Conservation (phyloP, 1,140 invertebrate species). For the Copidosoma floridanum region DNA sequence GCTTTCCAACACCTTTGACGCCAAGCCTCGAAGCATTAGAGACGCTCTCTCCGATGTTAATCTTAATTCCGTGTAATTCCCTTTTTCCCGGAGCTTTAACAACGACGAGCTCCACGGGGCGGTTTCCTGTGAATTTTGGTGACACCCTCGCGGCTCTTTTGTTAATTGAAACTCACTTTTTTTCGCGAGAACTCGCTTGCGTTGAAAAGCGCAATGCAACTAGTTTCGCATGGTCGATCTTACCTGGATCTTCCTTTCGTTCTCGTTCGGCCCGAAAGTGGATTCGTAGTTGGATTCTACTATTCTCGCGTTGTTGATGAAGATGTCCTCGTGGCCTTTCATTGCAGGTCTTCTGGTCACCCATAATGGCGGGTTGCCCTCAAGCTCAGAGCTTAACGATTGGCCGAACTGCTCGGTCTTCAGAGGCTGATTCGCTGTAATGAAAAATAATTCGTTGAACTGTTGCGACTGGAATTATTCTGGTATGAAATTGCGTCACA, state of each 20-base stretch:
- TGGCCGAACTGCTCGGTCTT: constrained; percentile 66
- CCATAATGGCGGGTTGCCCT: constrained; percentile 79
- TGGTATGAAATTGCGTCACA: too few relatives aligned
- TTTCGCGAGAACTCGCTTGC: too few relatives aligned
- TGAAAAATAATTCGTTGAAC: constrained; percentile 17
- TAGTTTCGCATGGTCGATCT: constrained; percentile 28
- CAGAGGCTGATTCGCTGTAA: constrained; percentile 69
- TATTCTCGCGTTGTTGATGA: constrained; percentile 78
- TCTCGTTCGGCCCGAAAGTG: constrained; percentile 33
- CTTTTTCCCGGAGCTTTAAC: too few relatives aligned
- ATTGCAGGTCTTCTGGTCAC: constrained; percentile 64
- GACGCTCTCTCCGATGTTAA: too few relatives aligned
- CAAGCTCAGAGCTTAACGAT: constrained; percentile 70
- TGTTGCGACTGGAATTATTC: too few relatives aligned
- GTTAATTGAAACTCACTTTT: too few relatives aligned
- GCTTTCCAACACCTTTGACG: too few relatives aligned
- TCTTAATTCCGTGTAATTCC: too few relatives aligned
- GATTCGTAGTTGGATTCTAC: constrained; percentile 67
- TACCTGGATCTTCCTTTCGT: constrained; percentile 70
- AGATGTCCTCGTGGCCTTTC: constrained; percentile 67
- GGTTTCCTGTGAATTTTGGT: too few relatives aligned
- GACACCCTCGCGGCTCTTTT: too few relatives aligned
- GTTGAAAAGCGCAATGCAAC: background rate
- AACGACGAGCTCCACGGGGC: too few relatives aligned
- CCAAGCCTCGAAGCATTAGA: too few relatives aligned